These are phyloP conservation scores for Ganaspis brasiliensis DNA, from an alignment of 2,888 invertebrate species.

Conservation along the genomic window DNA sequence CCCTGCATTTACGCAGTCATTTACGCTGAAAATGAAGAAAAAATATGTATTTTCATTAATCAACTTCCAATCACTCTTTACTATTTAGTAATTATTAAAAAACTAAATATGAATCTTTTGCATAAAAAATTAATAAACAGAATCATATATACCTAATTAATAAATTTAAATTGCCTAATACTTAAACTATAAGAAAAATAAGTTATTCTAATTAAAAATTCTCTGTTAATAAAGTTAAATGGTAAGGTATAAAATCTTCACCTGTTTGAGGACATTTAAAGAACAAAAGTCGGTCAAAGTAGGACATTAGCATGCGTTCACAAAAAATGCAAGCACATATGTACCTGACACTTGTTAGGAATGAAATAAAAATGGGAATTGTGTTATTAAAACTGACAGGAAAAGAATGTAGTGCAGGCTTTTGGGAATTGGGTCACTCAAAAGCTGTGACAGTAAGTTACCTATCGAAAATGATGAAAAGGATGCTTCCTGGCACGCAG, in stretches of 20 bases:
- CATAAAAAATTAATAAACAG: not conserved
- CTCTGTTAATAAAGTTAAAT: too few species aligned
- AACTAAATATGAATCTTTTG: not conserved
- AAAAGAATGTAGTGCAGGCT: not conserved
- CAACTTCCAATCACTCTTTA: not conserved
- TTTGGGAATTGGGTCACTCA: not conserved
- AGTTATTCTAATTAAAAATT: too few species aligned
- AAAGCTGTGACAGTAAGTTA: constrained; percentile 17
- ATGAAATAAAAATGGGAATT: not conserved
- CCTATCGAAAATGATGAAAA: constrained; percentile 37
- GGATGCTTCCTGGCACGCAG: constrained; percentile 34
- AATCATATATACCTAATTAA: too few species aligned
- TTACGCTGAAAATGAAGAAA: constrained; percentile 63
- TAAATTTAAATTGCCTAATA: too few species aligned
- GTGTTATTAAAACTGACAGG: not conserved
- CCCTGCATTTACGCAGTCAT: constrained; percentile 73
- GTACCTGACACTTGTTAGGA: not conserved
- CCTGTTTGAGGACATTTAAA: constrained; percentile 1
- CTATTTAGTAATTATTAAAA: not conserved
- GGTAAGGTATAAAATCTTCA: too few species aligned
- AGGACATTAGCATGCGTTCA: not conserved
- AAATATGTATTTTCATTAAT: not conserved
- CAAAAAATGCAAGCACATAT: not conserved
- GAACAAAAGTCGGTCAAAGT: constrained; percentile 27
- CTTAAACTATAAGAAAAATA: too few species aligned